Base-by-base conservation (phyloP, 2,797 vertebrate genomes). In the Syngnathus acus region DNA sequence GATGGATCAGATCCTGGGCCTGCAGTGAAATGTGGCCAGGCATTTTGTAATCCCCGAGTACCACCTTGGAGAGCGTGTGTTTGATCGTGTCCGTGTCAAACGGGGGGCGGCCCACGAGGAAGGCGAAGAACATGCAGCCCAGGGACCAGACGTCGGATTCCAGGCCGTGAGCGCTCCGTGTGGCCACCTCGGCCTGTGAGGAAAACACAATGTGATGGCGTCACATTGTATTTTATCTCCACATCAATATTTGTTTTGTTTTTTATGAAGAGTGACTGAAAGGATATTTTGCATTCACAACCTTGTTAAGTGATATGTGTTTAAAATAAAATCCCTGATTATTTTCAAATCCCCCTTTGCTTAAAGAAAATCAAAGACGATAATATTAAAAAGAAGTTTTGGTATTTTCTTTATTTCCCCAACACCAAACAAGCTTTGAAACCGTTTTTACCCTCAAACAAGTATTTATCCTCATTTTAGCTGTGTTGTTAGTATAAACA, bases 41-140 rank as follows among this genome's bases (percentile, higher is more conserved):
- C 91, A 95, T 94, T 65, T 95, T 89, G 71, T 97, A 99, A 17
- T 99, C 94, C 65, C 94, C 97, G 65, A 97, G 65, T 11, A 99
- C 95, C 51, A 99, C 95, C 78, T 95, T 97, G 62, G 90, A 97
- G 58, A 99, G 86, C 0, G 97, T 99, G 80, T 92, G 94, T 77
- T 93, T 97, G 50, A 99, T 95, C 0, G 96, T 98, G 88, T 95
- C 94, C 0, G 96, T 99, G 87, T 99, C 97, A 65, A 99, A 99
- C 1, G 97, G 97, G 0, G 97, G 97, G 64, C 90, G 93, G 4
- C 97, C 95, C 43, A 90, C 92, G 60, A 99, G 92, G 66, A 99
- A 95, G 0, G 97, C 96, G 55, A 94, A 99, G 76, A 99, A 94
- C 97, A 99, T 98, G 72, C 97, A 99, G 3, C 97, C 97, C 69